Percentiles rank a stretch among this genome's conserved stretches.
Conservation (phyloP, 2,797 vertebrate species). For the Sebastiscus tertius region DNA sequence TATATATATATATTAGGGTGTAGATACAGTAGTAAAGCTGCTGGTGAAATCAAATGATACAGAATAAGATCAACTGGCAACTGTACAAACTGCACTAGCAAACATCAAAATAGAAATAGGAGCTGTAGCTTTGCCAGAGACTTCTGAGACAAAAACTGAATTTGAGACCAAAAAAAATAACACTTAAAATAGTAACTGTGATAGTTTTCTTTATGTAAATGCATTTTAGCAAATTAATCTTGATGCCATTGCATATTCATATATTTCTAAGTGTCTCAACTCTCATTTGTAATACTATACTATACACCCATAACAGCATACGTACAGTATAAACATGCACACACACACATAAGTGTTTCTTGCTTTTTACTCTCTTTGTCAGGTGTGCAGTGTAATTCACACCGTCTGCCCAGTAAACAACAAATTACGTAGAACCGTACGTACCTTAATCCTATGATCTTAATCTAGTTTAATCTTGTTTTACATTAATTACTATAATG, state of each 20-base stretch:
- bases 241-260: not conserved
- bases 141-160: slow-evolving; percentile 23
- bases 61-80: slow-evolving; percentile 42
- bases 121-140: slow-evolving; percentile 24
- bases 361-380: not conserved
- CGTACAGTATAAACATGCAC: not conserved
- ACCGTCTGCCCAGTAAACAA: not conserved
- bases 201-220: not conserved
- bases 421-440: not conserved
- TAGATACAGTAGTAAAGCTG: not conserved
- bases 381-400: not conserved
- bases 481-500: not conserved
- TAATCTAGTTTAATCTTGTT: not conserved
- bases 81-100: slow-evolving; percentile 31
- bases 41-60: slow-evolving; percentile 28
- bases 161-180: slow-evolving; percentile 3
- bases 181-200: not conserved
- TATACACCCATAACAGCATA: not conserved
- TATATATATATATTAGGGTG: not conserved
- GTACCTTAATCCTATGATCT: not conserved
- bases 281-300: not conserved
- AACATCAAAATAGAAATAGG: slow-evolving; percentile 29
- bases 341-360: not conserved
- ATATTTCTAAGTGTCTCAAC: not conserved
- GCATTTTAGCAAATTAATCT: not conserved